Evolutionary conservation across 2,113 vertebrate genomes (phyloP), one percentile per base, ranked within the genome.

Genomic region (Pachycephala philippinensis): DNA sequence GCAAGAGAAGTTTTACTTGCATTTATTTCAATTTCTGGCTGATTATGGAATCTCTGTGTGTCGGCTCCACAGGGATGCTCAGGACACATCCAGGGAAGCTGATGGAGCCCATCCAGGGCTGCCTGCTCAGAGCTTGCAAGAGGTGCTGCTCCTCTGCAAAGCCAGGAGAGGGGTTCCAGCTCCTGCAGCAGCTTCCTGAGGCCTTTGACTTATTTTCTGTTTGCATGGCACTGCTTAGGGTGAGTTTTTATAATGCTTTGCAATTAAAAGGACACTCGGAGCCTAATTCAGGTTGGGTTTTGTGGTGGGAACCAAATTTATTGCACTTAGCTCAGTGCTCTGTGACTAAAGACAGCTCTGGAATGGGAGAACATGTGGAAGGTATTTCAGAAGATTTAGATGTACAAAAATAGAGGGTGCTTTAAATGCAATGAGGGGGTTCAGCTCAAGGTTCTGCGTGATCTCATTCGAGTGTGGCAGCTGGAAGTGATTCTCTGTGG

Each of bases 401-500:
- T 15, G 21, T 23, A 33, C 11, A 16, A 3, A 42, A 15, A 4
- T 2, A 14, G 1, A 7, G 30, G 20, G 45, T 63, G 64, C n/a
- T 94, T 78, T 75, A 53, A 65, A 61, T 85, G 88, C 53, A 91
- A 4, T 50, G 35, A 19, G 65, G 63, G 81, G 71, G 27, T 60
- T 60, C 28, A 86, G 78, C 83, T 72, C 19, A 52, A 65, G 65
- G 63, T 66, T 84, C 91, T 53, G 52, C 60, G 4, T 33, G 6
- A 45, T 71, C 66, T 83, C 47, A 3, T 50, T 92, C 13, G 30
- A 57, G 71, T 30, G 20, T 18, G 52, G 84, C 79, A 89, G 95
- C 75, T 63, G 88, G 49, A 54, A 76, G 35, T 3, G 93, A 87
- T 59, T 76, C 83, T 86, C 53, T 83, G 83, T 22, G 81, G 71